These are phyloP conservation scores for Ormyrus labotus DNA, from an alignment of 2,888 invertebrate species.

Conservation along the genomic window DNA sequence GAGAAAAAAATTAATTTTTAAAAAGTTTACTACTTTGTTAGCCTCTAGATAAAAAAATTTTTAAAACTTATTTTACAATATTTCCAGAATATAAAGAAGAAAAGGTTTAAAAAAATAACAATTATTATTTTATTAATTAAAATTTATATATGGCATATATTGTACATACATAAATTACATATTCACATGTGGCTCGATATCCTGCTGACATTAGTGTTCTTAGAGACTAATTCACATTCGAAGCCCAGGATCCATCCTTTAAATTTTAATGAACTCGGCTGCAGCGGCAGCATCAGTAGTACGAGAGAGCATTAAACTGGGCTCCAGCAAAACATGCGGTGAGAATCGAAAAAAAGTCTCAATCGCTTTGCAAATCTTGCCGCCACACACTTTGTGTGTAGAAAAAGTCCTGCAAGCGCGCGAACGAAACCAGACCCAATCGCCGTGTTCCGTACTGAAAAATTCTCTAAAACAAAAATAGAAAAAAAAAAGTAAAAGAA, in stretches of 20 bases:
- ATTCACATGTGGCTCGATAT: slow-evolving; percentile 15
- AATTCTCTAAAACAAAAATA: no score
- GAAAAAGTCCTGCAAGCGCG: neutral
- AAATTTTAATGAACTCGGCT: neutral
- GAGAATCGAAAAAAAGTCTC: neutral
- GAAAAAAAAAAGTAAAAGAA: no score
- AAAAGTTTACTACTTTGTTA: neutral
- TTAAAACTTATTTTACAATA: no score
- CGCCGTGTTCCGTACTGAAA: neutral
- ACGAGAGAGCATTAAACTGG: slow-evolving; percentile 4
- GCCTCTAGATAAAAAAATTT: no score
- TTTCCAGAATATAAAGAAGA: neutral
- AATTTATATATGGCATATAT: slow-evolving; percentile 29
- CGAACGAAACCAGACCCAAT: neutral
- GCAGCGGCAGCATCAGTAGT: neutral
- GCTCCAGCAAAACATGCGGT: neutral
- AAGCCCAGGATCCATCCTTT: neutral
- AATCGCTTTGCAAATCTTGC: neutral
- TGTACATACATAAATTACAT: slow-evolving; percentile 37
- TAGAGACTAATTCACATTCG: neutral
- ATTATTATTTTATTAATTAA: slow-evolving; percentile 3
- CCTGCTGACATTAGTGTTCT: neutral
- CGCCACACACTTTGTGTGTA: neutral
- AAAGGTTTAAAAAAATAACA: neutral
- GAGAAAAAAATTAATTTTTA: neutral